These are phyloP conservation scores for Emmelina monodactyla DNA, from an alignment of 2,888 invertebrate genomes.

Conservation along the genomic window DNA sequence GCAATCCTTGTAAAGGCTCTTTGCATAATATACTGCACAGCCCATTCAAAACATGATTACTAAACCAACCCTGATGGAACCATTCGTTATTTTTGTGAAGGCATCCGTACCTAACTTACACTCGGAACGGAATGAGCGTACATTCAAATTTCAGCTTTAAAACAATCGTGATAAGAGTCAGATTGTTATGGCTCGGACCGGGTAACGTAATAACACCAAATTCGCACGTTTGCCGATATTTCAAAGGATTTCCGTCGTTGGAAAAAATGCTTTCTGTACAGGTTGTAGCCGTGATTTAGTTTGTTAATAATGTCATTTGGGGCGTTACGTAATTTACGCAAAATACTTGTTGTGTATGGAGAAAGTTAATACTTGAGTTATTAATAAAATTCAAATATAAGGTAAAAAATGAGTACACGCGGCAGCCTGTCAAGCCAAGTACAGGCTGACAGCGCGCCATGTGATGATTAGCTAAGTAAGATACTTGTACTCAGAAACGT, in stretches of 20 bases:
- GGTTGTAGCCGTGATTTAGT: no score
- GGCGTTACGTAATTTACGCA: not conserved
- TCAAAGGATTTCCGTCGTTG: not conserved
- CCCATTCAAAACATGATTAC: constrained; percentile 52
- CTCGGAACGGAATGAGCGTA: not conserved
- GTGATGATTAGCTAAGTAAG: no score
- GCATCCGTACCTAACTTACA: constrained; percentile 47
- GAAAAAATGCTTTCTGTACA: not conserved
- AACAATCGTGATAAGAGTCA: not conserved
- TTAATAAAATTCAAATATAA: no score
- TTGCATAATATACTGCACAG: constrained; percentile 36
- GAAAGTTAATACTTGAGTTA: no score
- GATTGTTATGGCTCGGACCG: not conserved
- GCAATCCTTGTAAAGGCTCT: constrained; percentile 14
- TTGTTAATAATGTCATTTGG: not conserved
- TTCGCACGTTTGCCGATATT: constrained; percentile 1
- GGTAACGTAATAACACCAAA: not conserved
- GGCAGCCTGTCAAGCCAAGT: no score
- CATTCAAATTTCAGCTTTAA: not conserved
- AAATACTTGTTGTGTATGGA: not conserved
- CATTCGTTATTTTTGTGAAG: constrained; percentile 65
- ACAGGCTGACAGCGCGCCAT: no score
- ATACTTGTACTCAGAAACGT: no score
- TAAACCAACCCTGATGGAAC: constrained; percentile 35
- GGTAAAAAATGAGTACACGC: no score